These are phyloP conservation scores for Tachina fera DNA, from an alignment of 2,888 invertebrate species.

Conservation along the genomic window DNA sequence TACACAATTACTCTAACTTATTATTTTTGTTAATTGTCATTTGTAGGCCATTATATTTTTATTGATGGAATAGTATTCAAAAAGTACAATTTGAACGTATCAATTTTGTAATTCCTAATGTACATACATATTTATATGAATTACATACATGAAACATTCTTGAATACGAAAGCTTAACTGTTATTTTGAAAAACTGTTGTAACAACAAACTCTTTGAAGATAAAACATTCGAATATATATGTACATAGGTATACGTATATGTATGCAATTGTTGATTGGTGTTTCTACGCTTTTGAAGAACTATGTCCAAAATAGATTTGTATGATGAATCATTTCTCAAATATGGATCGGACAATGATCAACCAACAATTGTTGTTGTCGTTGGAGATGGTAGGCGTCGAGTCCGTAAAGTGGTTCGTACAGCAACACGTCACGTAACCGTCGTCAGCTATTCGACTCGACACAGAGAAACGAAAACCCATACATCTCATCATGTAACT, in stretches of 20 bases:
- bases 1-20: too few species aligned
- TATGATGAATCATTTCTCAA: constrained; percentile 81
- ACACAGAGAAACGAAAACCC: constrained; percentile 82
- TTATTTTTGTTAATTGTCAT: too few species aligned
- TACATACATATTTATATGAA: too few species aligned
- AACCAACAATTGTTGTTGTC: constrained; percentile 82
- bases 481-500: constrained; percentile 83
- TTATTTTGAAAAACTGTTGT: too few species aligned
- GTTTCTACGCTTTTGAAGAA: constrained; percentile 42
- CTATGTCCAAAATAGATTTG: constrained; percentile 79
- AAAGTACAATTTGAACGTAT: too few species aligned
- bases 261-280: constrained; percentile 6
- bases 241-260: too few species aligned
- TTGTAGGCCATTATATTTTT: too few species aligned
- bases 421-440: constrained; percentile 83
- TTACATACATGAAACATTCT: too few species aligned
- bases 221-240: constrained; percentile 9
- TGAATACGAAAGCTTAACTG: too few species aligned
- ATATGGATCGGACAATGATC: constrained; percentile 80
- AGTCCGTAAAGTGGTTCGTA: constrained; percentile 82
- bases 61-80: too few species aligned
- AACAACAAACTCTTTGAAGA: constrained; percentile 13
- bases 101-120: too few species aligned
- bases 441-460: constrained; percentile 83
- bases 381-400: constrained; percentile 83